These are phyloP conservation scores for Poeciliopsis turrubarensis DNA, from an alignment of 2,113 vertebrate species.

Conservation along the genomic window DNA sequence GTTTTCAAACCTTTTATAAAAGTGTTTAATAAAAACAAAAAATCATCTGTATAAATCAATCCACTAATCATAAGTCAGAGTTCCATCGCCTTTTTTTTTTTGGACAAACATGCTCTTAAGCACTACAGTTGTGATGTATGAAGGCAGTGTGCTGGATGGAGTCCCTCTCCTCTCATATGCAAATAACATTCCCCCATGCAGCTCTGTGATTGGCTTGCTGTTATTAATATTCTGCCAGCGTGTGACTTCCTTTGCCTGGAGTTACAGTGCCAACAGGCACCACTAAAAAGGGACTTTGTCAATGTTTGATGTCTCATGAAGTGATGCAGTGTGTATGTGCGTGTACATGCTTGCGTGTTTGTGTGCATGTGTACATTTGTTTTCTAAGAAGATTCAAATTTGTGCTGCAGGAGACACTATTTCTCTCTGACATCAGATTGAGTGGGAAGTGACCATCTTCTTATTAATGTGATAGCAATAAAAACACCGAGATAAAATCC, in stretches of 20 bases:
- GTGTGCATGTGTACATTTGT: slow-evolving; percentile 31
- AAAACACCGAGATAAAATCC: slow-evolving; percentile 33
- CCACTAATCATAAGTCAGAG: slow-evolving; percentile 10
- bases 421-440: slow-evolving; percentile 57
- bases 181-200: slow-evolving; percentile 77
- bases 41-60: no score
- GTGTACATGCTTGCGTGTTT: slow-evolving; percentile 17
- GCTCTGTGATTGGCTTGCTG: slow-evolving; percentile 76
- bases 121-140: slow-evolving; percentile 64
- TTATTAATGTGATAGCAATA: slow-evolving; percentile 50
- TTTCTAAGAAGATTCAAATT: slow-evolving; percentile 70
- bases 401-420: slow-evolving; percentile 59
- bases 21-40: neutral
- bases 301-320: slow-evolving; percentile 82
- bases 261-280: slow-evolving; percentile 83
- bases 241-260: slow-evolving; percentile 80
- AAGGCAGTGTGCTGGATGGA: slow-evolving; percentile 70
- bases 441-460: slow-evolving; percentile 50
- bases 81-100: slow-evolving; percentile 14
- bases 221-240: slow-evolving; percentile 82
- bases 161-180: slow-evolving; percentile 77
- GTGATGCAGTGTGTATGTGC: slow-evolving; percentile 63
- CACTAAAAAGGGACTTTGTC: slow-evolving; percentile 85
- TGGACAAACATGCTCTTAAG: slow-evolving; percentile 22
- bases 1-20: neutral